Base-by-base conservation (phyloP, 2,113 vertebrate species). In the Lepus americanus region DNA sequence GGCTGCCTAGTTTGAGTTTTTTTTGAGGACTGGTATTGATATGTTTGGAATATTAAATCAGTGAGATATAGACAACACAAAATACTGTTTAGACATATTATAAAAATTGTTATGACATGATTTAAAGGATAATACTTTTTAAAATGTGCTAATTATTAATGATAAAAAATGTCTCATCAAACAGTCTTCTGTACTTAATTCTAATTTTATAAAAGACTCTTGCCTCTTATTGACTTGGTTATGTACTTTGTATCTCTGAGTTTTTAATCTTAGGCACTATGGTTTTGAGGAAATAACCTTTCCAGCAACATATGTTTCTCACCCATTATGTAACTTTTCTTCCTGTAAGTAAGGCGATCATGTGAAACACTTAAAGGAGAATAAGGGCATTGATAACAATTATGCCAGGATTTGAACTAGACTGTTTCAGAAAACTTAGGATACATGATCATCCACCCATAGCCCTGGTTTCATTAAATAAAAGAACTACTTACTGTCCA, bases 171-270 rank as follows among this genome's bases (percentile, higher is more conserved):
- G 9, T 78, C 61, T 90, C 29, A 51, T 66, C 66, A 86, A 66
- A 51, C 22, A 64, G 3, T 92, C 36, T 61, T 87, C 29, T 76
- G 20, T 39, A 53, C 20, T 90, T 88, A 63, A 0, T 8, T 72
- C 77, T 67, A 29, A 13, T 55, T 89, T 89, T 81, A 76, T 81
- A 36, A 89, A 90, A 92, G 73, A 78, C 82, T 11, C 55, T 77
- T 61, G 12, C n/a, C 76, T 89, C 39, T 49, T 70, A 5, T 11
- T 92, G 79, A 80, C 49, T 91, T 91, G 55, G 10, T 20, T 49
- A 70, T 22, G 10, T 86, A 10, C 7, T 87, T 59, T 25, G 44
- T 13, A 16, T 22, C 5, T 3, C 72, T 22, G 22, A 36, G 8
- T 36, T 84, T 16, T 78, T 55, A 25, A 3, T 44, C 25, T 20